Evolutionary conservation across 53 echinoderm and acorn worm species (phyloP), one percentile per base, ranked within the genome.

Genomic region (Arbacia lixula): DNA sequence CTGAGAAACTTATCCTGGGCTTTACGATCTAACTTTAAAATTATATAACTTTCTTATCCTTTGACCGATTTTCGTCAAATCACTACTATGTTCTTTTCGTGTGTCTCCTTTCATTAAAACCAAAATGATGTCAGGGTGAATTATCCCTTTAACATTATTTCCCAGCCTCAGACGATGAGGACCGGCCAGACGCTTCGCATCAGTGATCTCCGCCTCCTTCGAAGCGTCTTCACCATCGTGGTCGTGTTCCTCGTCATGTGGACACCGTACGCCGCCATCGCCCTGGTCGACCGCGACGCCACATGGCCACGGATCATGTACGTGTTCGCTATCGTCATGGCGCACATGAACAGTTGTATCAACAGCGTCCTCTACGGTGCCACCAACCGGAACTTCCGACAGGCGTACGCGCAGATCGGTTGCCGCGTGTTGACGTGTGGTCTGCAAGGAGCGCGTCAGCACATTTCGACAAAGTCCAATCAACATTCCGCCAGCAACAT

Each of bases 301-400:
- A 52, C 40, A 8, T 95, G 95, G 95, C 78, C 95, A 2, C 68
- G 83, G 14, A 76, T 50, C 20, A 24, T 85, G n/a, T 90, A 89
- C 38, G 87, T 95, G 19, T 10, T 92, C 39, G 84, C 90, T 2
- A 76, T 86, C 4, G 62, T 87, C 50, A 29, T 95, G 72, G 92
- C 92, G 4, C 95, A 95, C 68, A 86, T 76, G 39, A 95, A 95
- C 61, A 95, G 95, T 71, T 92, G 92, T 58, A 88, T 92, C 57
- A 95, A 95, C 43, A 83, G 95, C n/a, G 57, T 95, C 24, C 63
- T 95, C 69, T 95, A 95, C 68, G 95, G 92, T 21, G 89, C 91
- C 29, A 95, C 95, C 54, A 95, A 95, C 39, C 56, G 72, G 21
- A 87, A 91, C 39, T 95, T 95, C 53, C 83, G 95, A 3, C 74